phyloP scores from a whole-genome alignment of 2,888 invertebrate genomes.

The Perdita meconis region DNA sequence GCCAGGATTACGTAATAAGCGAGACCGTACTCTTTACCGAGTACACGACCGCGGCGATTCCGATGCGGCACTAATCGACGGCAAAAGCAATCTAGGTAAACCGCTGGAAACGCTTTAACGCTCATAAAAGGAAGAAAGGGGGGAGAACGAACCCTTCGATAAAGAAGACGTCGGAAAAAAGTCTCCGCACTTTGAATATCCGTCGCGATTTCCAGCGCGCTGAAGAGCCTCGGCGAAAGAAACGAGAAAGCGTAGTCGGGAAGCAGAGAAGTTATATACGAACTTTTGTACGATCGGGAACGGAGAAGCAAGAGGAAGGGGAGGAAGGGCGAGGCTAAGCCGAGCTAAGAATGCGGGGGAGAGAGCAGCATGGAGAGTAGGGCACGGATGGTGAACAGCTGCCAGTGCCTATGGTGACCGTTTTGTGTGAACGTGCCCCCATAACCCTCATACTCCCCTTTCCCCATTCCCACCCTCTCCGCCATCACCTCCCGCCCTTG shows the following conservation, averaged over 20 bases:
- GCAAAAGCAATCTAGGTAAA: conserved; percentile 27
- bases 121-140: conserved; percentile 6
- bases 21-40: conserved; percentile 13
- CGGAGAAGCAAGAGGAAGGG: conserved; percentile 1
- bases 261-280: conserved; percentile 49
- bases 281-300: conserved; percentile 41
- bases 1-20: conserved; percentile 55
- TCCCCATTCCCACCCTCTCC: conserved; percentile 35
- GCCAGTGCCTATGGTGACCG: conserved; percentile 76
- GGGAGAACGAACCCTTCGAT: conserved; percentile 9
- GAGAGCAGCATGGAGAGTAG: conserved; percentile 72
- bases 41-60: conserved; percentile 4
- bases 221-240: conserved; percentile 16
- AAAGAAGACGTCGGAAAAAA: conserved; percentile 3
- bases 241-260: conserved; percentile 24
- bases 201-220: conserved; percentile 28
- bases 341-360: conserved; percentile 80
- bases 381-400: conserved; percentile 82
- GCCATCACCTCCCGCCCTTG: no score
- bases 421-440: conserved; percentile 76
- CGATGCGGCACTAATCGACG: background rate
- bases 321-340: conserved; percentile 69
- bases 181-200: conserved; percentile 13
- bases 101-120: background rate
- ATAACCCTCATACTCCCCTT: conserved; percentile 75